These are phyloP conservation scores for Scartelaos histophorus DNA, from an alignment of 2,113 vertebrate genomes.

Conservation along the genomic window DNA sequence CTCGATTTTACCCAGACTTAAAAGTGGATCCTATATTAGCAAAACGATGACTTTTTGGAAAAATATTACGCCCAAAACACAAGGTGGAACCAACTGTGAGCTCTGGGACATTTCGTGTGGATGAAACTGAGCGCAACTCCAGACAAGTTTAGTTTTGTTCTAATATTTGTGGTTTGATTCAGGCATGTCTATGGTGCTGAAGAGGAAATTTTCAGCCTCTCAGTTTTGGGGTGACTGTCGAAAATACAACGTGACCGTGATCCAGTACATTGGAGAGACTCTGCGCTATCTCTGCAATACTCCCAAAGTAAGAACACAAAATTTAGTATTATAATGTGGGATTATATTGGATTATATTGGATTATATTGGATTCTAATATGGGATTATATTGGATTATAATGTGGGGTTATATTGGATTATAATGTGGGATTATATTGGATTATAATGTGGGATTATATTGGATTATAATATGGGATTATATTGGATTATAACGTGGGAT, in stretches of 20 bases:
- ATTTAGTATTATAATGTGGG: neutral
- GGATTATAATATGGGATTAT: neutral
- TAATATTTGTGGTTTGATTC: neutral
- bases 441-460: neutral
- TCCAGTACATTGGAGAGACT: conserved; percentile 92
- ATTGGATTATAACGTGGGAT: neutral
- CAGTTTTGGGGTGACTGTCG: conserved; percentile 94
- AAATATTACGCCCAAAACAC: too few relatives aligned
- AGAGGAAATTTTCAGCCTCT: conserved; percentile 87
- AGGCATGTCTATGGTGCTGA: conserved; percentile 84
- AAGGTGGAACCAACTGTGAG: too few relatives aligned
- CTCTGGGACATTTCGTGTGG: too few relatives aligned
- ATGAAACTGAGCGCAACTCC: too few relatives aligned
- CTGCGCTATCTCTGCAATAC: conserved; percentile 86
- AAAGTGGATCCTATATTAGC: too few relatives aligned
- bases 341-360: too few relatives aligned
- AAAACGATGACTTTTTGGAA: too few relatives aligned
- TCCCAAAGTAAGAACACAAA: conserved; percentile 73
- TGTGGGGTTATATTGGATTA: too few relatives aligned
- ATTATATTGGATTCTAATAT: neutral
- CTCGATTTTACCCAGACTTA: too few relatives aligned
- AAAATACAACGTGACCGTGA: conserved; percentile 85
- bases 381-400: too few relatives aligned
- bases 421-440: too few relatives aligned
- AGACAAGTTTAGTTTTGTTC: too few relatives aligned